phyloP scores from a whole-genome alignment of 2,888 invertebrate species.

The Cantharis rustica region DNA sequence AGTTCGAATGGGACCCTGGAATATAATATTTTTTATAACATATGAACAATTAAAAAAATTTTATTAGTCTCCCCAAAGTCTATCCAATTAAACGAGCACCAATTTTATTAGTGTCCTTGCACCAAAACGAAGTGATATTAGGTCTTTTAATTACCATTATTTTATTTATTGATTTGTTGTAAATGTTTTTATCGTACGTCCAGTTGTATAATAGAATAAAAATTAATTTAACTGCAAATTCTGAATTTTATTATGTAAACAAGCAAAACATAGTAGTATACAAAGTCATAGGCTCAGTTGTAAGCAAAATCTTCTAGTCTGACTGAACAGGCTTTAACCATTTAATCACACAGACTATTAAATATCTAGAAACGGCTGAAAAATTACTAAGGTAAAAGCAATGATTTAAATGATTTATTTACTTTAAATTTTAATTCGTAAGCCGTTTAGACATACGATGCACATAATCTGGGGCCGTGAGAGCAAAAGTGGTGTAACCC shows the following conservation, averaged over 20 bases:
- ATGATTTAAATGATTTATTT: too few relatives aligned
- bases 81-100: neutral
- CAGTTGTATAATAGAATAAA: neutral
- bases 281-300: too few relatives aligned
- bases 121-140: slow-evolving; percentile 8
- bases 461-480: too few relatives aligned
- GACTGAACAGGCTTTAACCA: too few relatives aligned
- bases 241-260: neutral
- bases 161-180: slow-evolving; percentile 14
- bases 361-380: too few relatives aligned
- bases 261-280: too few relatives aligned
- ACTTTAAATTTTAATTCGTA: too few relatives aligned
- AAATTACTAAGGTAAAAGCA: too few relatives aligned
- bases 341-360: too few relatives aligned
- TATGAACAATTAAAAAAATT: slow-evolving; percentile 87
- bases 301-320: too few relatives aligned
- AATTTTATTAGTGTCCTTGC: neutral
- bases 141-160: slow-evolving; percentile 9
- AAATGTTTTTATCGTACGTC: slow-evolving; percentile 19
- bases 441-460: too few relatives aligned
- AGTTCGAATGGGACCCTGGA: slow-evolving; percentile 96
- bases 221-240: neutral
- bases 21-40: slow-evolving; percentile 93
- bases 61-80: slow-evolving; percentile 55
- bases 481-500: too few relatives aligned